These are phyloP conservation scores for Frankliniella fusca DNA, from an alignment of 2,888 invertebrate species.

Conservation along the genomic window DNA sequence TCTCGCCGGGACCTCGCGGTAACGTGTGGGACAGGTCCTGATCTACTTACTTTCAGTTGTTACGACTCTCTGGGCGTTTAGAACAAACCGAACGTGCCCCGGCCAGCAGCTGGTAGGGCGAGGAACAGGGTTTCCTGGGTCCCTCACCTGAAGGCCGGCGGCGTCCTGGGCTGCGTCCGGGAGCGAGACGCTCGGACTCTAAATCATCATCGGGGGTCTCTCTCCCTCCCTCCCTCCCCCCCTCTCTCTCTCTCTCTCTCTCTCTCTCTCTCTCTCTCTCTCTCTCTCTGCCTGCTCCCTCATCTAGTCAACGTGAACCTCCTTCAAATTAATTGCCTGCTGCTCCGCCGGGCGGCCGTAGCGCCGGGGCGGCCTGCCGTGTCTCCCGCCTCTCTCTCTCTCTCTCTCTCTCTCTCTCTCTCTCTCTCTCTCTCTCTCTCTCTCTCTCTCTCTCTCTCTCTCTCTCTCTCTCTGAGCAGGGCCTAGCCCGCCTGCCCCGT, in stretches of 20 bases:
- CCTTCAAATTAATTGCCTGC: slow-evolving; percentile 26
- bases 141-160: too few relatives aligned
- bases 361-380: slow-evolving; percentile 24
- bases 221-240: slow-evolving; percentile 51
- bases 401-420: slow-evolving; percentile 30
- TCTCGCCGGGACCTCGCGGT: too few relatives aligned
- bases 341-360: slow-evolving; percentile 10
- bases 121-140: too few relatives aligned
- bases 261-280: slow-evolving; percentile 37
- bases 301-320: slow-evolving; percentile 25
- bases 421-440: slow-evolving; percentile 30
- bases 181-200: slow-evolving; percentile 6
- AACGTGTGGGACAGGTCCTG: too few relatives aligned
- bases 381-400: slow-evolving; percentile 33
- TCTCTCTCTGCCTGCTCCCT: slow-evolving; percentile 28
- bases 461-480: not conserved
- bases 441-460: slow-evolving; percentile 30
- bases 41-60: too few relatives aligned
- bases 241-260: slow-evolving; percentile 39
- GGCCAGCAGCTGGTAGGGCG: not conserved
- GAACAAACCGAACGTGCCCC: too few relatives aligned
- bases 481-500: not conserved
- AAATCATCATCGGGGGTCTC: slow-evolving; percentile 43
- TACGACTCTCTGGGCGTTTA: not conserved
- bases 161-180: not conserved